A percentile compares a stretch with the other conserved stretches of the same genome.
Evolutionary conservation across 2,797 vertebrate species (phyloP).

Genomic region (Megalops cyprinoides): DNA sequence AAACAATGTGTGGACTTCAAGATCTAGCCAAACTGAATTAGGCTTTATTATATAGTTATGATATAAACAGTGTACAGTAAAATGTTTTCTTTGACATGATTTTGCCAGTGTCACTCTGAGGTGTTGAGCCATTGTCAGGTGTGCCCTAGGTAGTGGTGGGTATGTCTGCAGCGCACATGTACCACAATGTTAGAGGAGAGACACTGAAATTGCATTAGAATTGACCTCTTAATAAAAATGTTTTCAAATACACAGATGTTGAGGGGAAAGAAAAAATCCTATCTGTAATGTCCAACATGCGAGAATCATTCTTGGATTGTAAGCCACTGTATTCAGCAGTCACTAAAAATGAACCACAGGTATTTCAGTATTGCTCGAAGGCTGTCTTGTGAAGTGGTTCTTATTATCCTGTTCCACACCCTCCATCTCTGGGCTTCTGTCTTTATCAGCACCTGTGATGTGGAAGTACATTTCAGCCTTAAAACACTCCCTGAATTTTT

Average conservation of each 20-base stretch:
- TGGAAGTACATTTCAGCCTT: too few relatives aligned
- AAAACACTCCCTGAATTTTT: background rate
- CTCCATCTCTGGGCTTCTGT: background rate
- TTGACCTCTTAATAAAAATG: too few relatives aligned
- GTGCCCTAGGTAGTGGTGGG: background rate
- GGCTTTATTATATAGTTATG: too few relatives aligned
- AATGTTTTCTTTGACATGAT: background rate
- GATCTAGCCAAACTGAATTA: background rate
- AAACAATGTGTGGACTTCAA: background rate
- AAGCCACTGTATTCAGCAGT: background rate
- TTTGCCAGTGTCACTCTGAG: background rate
- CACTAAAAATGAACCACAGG: background rate
- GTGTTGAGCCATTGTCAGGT: background rate
- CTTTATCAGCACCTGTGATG: background rate
- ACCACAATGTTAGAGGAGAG: background rate
- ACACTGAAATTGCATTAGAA: background rate
- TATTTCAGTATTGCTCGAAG: background rate
- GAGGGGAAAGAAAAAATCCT: too few relatives aligned
- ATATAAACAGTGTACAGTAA: too few relatives aligned
- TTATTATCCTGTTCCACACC: background rate
- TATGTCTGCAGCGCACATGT: background rate
- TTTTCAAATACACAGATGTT: too few relatives aligned
- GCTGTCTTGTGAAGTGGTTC: background rate
- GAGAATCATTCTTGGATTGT: too few relatives aligned
- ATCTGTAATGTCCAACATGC: too few relatives aligned